Conservation (phyloP, 2,113 vertebrate species). For the Hippopotamus amphibius region DNA sequence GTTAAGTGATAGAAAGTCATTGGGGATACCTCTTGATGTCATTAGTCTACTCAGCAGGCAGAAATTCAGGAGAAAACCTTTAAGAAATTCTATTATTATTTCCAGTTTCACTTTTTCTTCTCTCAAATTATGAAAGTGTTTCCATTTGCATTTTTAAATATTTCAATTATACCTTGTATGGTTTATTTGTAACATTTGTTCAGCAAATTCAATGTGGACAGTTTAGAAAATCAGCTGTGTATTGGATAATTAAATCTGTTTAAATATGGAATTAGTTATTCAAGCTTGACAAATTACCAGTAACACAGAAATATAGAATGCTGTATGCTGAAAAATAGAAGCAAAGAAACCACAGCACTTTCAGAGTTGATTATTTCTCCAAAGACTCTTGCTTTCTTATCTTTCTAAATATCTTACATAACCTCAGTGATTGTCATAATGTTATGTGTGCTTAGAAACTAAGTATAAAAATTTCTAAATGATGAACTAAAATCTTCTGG, state of each 20-base stretch:
- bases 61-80: neutral
- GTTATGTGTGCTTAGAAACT: neutral
- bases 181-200: slow-evolving; percentile 67
- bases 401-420: neutral
- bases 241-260: slow-evolving; percentile 74
- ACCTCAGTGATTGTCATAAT: neutral
- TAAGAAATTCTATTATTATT: slow-evolving; percentile 26
- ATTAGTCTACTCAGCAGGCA: neutral
- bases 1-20: rapidly evolving
- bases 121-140: neutral
- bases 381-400: neutral
- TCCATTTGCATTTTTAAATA: slow-evolving; percentile 28
- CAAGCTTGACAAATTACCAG: slow-evolving; percentile 47
- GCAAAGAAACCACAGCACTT: slow-evolving; percentile 9
- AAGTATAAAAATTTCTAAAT: neutral
- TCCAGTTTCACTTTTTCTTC: neutral
- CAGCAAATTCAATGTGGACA: slow-evolving; percentile 38
- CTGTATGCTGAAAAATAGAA: neutral
- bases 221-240: slow-evolving; percentile 72
- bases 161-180: slow-evolving; percentile 20
- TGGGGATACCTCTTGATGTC: neutral
- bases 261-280: slow-evolving; percentile 79
- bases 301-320: slow-evolving; percentile 49
- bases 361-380: slow-evolving; percentile 44
- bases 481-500: neutral